phyloP scores from a whole-genome alignment of 1,140 invertebrate species.

The Meloidogyne floridensis region DNA sequence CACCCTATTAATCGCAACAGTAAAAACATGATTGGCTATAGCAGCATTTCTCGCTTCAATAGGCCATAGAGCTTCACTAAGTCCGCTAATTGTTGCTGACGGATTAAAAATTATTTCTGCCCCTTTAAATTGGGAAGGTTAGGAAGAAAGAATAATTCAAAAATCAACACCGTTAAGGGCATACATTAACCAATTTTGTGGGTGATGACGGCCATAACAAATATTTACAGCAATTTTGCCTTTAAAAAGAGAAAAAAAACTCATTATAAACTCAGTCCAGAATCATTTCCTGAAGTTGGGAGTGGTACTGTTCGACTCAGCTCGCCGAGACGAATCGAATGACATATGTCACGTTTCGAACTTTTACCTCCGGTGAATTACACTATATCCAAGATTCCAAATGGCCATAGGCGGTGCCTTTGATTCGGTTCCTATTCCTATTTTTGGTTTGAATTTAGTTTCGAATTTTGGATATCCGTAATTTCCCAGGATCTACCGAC shows the following conservation, averaged over 20 bases:
- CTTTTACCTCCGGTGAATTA: too few species aligned
- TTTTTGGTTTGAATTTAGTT: too few species aligned
- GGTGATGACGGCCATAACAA: constrained; percentile 96
- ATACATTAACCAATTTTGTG: constrained; percentile 95
- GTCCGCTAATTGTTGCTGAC: constrained; percentile 82
- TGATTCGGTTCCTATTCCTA: too few species aligned
- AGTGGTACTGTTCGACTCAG: too few species aligned
- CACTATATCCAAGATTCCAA: too few species aligned
- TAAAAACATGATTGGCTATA: constrained; percentile 90
- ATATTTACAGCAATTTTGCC: constrained; percentile 92
- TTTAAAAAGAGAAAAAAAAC: constrained; percentile 67
- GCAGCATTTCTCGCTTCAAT: constrained; percentile 95
- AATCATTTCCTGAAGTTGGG: too few species aligned
- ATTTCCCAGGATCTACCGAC: too few species aligned
- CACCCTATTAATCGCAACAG: constrained; percentile 92
- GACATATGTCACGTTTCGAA: too few species aligned
- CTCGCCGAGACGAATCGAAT: too few species aligned
- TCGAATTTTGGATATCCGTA: too few species aligned
- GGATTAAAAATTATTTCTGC: constrained; percentile 99
- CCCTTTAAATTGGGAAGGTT: constrained; percentile 63
- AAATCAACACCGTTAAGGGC: constrained; percentile 76
- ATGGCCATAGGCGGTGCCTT: too few species aligned
- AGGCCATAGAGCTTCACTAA: constrained; percentile 91
- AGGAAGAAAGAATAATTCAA: background rate
- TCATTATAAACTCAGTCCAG: too few species aligned